Evolutionary conservation across 2,797 vertebrate species (phyloP), one percentile per base, ranked within the genome.

Genomic region (Anguilla marmorata): DNA sequence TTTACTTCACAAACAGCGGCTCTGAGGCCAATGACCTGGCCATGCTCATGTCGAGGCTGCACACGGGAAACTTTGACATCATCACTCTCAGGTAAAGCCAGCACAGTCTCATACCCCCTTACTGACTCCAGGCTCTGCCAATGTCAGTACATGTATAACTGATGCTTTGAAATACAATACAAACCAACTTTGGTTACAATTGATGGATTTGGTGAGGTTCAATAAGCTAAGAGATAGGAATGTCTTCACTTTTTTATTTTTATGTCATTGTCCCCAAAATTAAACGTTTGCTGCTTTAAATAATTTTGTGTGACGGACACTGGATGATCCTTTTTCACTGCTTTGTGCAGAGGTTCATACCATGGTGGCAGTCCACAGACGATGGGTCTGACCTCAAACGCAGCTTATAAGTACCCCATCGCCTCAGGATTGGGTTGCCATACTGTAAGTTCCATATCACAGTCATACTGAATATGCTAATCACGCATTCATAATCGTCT

Each of bases 11-110:
- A 69, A 99, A 99, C 93, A 99, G 98, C 0, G 98, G 98, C 87
- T 98, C 98, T 0, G 98, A 99, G 92, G 98, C 98, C 87, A 99
- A 99, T 9, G 98, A 99, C 86, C 91, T 99, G 66, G 98, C 98
- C 0, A 95, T 99, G 95, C 80, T 98, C 87, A 97, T 99, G 97
- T 97, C 98, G 87, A 96, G 98, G 86, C 87, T 98, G 0, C 91
- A 98, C 91, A 97, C 98, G 0, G 93, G 93, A 48, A 97, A 96
- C 93, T 96, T 93, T 48, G 97, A 99, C 91, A 94, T 99, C 91
- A 95, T 99, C 92, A 96, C 93, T 80, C 95, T 99, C 88, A 97
- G 98, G 98, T 99, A 94, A 93, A 37, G 14, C 21, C 54, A 66
- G 86, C 5, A 37, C 24, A 76, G 63, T 37, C 33, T 16, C 52